Percentiles rank a stretch among this genome's conserved stretches.
Conservation (phyloP, 2,888 invertebrate genomes). For the Baccha elongata region DNA sequence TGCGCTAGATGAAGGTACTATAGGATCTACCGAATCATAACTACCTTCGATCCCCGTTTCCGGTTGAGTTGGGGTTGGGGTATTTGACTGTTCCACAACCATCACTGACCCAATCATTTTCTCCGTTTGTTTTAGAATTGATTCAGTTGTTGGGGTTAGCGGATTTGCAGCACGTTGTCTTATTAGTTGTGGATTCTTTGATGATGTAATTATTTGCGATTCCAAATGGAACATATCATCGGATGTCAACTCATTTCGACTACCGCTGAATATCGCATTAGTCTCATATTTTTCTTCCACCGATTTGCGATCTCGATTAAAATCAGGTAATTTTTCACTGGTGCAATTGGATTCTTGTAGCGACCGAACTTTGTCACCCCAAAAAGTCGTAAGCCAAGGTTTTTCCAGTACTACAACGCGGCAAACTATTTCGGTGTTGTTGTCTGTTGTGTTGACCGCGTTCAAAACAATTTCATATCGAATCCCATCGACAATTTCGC, state of each 20-base stretch:
- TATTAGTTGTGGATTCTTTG: conserved; percentile 66
- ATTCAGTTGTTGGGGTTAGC: conserved; percentile 58
- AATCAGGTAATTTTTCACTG: conserved; percentile 78
- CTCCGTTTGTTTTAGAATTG: conserved; percentile 15
- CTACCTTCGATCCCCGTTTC: no score
- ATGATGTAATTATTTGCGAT: conserved; percentile 78
- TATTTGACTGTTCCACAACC: conserved; percentile 1
- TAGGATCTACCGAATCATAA: conserved; percentile 7
- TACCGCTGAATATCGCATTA: conserved; percentile 80
- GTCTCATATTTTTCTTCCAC: conserved; percentile 78
- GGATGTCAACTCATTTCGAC: conserved; percentile 79
- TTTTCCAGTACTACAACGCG: conserved; percentile 86
- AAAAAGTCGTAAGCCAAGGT: conserved; percentile 85
- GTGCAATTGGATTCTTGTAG: conserved; percentile 88
- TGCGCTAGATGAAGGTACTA: conserved; percentile 23
- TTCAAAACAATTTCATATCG: conserved; percentile 80
- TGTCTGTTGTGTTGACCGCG: conserved; percentile 78
- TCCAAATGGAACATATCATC: conserved; percentile 79
- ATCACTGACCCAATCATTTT: conserved; percentile 26
- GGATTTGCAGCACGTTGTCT: conserved; percentile 33
- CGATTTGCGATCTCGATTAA: conserved; percentile 74
- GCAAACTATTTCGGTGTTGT: conserved; percentile 82
- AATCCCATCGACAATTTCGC: conserved; percentile 81
- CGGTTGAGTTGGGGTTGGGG: conserved; percentile 9
- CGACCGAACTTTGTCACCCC: conserved; percentile 85